A percentile compares a stretch with the other conserved stretches of the same genome.
Conservation (phyloP, 2,113 vertebrate genomes). For the western clawed frog (Xenopus tropicalis) region DNA sequence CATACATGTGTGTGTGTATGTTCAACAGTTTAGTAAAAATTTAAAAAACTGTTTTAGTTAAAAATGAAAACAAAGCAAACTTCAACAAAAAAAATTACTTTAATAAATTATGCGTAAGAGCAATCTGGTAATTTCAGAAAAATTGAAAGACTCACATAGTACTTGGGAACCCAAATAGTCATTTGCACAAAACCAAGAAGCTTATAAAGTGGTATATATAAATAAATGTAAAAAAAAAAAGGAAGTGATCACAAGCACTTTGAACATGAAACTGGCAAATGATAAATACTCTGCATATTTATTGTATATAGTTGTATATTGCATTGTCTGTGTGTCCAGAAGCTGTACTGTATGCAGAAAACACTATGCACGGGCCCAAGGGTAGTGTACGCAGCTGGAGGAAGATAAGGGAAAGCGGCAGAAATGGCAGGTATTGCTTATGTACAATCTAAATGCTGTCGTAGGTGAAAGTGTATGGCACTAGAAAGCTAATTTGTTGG, state of each 20-base stretch:
- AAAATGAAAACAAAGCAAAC: too few relatives aligned
- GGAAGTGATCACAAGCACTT: not conserved
- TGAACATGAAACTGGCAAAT: not conserved
- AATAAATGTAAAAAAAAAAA: slow-evolving; percentile 21
- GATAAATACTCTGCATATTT: not conserved
- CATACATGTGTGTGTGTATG: too few relatives aligned
- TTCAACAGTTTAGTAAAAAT: too few relatives aligned
- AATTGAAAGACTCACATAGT: slow-evolving; percentile 2
- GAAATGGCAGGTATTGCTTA: not conserved
- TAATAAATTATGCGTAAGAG: slow-evolving; percentile 32
- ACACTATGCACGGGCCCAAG: not conserved
- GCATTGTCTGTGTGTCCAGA: not conserved
- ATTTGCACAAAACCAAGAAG: slow-evolving; percentile 11
- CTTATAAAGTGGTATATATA: slow-evolving; percentile 25
- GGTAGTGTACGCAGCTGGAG: not conserved
- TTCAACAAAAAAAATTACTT: not conserved
- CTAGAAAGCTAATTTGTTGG: not conserved
- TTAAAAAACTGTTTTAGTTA: too few relatives aligned
- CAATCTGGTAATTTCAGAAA: not conserved
- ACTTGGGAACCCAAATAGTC: not conserved
- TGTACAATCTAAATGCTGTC: slow-evolving; percentile 7
- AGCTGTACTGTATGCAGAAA: slow-evolving; percentile 6
- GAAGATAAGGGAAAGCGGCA: slow-evolving; percentile 1
- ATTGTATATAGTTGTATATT: not conserved
- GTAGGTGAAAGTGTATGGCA: not conserved